These are phyloP conservation scores for Lasioglossum calceatum DNA, from an alignment of 2,888 invertebrate genomes.

Conservation along the genomic window DNA sequence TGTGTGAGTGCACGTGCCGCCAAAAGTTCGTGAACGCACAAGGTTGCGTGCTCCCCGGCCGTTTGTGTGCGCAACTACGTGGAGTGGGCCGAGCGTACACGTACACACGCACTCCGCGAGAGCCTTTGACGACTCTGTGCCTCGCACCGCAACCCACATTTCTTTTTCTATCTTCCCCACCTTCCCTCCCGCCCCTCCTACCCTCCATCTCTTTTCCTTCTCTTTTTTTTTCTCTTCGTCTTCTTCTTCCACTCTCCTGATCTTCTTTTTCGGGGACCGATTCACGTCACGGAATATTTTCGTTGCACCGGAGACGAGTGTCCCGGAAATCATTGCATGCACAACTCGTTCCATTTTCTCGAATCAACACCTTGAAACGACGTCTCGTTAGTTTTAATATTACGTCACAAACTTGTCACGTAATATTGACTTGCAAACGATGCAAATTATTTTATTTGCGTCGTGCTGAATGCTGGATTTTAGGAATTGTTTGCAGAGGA, in stretches of 20 bases:
- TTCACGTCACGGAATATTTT: conserved; percentile 41
- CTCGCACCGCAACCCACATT: conserved; percentile 52
- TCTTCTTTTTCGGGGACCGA: background rate
- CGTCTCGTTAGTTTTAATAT: background rate
- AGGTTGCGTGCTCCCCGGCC: conserved; percentile 63
- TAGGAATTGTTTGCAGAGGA: background rate
- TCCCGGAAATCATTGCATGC: conserved; percentile 11
- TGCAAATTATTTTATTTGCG: background rate
- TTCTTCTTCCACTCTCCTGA: conserved; percentile 15
- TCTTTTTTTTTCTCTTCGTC: background rate
- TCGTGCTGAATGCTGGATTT: background rate
- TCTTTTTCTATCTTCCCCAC: conserved; percentile 17
- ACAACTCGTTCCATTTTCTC: background rate
- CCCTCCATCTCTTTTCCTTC: background rate
- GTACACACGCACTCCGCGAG: conserved; percentile 27
- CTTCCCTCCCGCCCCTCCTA: background rate
- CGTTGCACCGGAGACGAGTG: conserved; percentile 1
- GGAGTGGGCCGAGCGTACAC: conserved; percentile 35
- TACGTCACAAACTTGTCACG: background rate
- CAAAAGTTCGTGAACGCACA: conserved; percentile 68
- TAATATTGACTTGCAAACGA: background rate
- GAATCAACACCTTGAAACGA: background rate
- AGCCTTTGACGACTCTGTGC: conserved; percentile 46
- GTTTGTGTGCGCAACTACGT: conserved; percentile 48
- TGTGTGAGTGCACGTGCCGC: conserved; percentile 77